A percentile compares a stretch with the other conserved stretches of the same genome.
phyloP scores from a whole-genome alignment of 2,888 invertebrate species.

The Leptopilina drosophilae region DNA sequence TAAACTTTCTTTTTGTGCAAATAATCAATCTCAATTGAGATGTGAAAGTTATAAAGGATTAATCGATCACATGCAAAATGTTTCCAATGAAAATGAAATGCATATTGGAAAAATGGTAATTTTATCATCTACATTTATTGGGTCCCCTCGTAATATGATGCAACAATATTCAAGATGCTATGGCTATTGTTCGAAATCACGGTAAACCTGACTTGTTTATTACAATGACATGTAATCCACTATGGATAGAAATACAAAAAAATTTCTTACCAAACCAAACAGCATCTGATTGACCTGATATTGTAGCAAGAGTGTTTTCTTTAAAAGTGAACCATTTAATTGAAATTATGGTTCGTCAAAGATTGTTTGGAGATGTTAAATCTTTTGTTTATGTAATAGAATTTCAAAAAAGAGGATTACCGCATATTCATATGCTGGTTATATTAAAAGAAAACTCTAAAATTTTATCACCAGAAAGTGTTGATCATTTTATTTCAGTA shows the following conservation, averaged over 20 bases:
- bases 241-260: constrained; percentile 56
- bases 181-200: constrained; percentile 48
- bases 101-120: constrained; percentile 62
- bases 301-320: constrained; percentile 44
- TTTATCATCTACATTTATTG: constrained; percentile 55
- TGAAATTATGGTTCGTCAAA: constrained; percentile 41
- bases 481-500: constrained; percentile 38
- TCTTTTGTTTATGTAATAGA: not conserved
- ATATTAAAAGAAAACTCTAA: not conserved
- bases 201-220: no score
- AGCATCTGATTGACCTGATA: constrained; percentile 16
- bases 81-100: constrained; percentile 51
- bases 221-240: no score
- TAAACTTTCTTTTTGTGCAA: constrained; percentile 47
- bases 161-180: constrained; percentile 57
- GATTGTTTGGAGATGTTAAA: constrained; percentile 5
- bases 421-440: not conserved
- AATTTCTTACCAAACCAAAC: constrained; percentile 52
- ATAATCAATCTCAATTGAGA: constrained; percentile 49
- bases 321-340: constrained; percentile 41
- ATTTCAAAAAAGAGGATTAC: constrained; percentile 6
- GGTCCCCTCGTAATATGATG: constrained; percentile 8
- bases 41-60: constrained; percentile 58
- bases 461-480: constrained; percentile 43
- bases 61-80: constrained; percentile 60